These are phyloP conservation scores for Ctenomys sociabilis DNA, from an alignment of 2,113 vertebrate species.

Conservation along the genomic window DNA sequence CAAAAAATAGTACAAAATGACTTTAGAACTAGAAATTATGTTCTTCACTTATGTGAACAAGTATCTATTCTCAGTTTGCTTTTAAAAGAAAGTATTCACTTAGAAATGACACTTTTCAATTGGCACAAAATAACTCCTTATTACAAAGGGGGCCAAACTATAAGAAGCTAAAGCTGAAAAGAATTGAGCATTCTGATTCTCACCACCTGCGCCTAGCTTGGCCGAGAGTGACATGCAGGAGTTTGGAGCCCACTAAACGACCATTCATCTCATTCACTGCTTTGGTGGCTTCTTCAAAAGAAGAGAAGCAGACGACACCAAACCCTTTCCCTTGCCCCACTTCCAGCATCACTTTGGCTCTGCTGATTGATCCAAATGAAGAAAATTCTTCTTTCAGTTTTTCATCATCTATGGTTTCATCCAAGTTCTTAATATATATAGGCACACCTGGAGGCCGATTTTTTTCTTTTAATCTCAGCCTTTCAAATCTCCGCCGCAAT, in stretches of 20 bases:
- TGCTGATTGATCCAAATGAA: conserved; percentile 96
- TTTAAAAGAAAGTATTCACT: conserved; percentile 58
- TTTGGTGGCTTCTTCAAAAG: conserved; percentile 97
- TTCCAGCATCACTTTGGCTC: conserved; percentile 98
- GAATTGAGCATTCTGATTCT: conserved; percentile 20
- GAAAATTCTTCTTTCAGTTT: conserved; percentile 97
- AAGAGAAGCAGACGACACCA: conserved; percentile 98
- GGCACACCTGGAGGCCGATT: conserved; percentile 97
- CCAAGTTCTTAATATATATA: conserved; percentile 97
- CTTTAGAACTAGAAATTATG: conserved; percentile 68
- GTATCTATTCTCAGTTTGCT: conserved; percentile 44
- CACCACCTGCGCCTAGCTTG: conserved; percentile 70
- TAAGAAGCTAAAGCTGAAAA: conserved; percentile 70
- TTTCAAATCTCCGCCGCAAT: conserved; percentile 95
- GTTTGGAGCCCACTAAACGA: conserved; percentile 96
- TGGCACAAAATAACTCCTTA: conserved; percentile 65
- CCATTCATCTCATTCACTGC: conserved; percentile 99
- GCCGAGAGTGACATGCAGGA: conserved; percentile 92
- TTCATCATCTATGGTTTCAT: conserved; percentile 97
- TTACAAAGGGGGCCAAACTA: conserved; percentile 74
- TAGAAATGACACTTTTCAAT: not conserved
- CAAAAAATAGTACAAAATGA: conserved; percentile 75
- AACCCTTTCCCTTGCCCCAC: conserved; percentile 98
- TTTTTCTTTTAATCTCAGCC: conserved; percentile 96
- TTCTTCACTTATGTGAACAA: conserved; percentile 67